Conservation (phyloP, 1,140 invertebrate genomes). For the Eurytemora carolleeae region DNA sequence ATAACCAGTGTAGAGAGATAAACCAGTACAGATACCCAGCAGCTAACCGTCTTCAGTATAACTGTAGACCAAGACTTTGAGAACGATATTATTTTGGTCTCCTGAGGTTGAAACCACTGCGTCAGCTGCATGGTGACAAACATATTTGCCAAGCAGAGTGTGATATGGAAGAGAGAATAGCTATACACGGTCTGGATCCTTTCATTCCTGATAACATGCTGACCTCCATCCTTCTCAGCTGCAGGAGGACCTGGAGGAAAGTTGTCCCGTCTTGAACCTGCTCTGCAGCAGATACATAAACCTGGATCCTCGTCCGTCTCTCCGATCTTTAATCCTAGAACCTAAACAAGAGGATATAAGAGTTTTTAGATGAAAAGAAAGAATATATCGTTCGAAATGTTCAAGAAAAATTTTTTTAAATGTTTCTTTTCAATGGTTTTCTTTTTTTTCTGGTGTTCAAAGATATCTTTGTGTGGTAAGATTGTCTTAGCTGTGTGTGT, state of each 20-base stretch:
- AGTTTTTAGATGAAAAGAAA: too few species aligned
- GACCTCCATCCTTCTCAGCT: not conserved
- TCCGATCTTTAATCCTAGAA: not conserved
- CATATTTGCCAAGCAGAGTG: not conserved
- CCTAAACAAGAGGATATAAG: not conserved
- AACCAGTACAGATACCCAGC: not conserved
- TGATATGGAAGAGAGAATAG: not conserved
- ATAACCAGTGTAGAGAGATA: not conserved
- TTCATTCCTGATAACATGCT: not conserved
- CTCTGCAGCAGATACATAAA: not conserved
- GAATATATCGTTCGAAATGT: too few species aligned
- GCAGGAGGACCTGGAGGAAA: not conserved
- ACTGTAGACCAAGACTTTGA: not conserved
- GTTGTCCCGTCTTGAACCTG: not conserved
- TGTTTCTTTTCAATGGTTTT: too few species aligned
- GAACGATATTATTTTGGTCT: not conserved
- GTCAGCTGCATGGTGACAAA: not conserved
- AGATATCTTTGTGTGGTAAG: too few species aligned
- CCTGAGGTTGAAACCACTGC: not conserved
- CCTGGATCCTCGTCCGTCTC: not conserved
- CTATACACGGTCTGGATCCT: not conserved
- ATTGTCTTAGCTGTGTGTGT: too few species aligned
- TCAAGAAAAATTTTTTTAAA: too few species aligned
- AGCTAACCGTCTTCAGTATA: not conserved
- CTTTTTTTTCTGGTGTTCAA: too few species aligned